Conservation (phyloP, 53 echinoderm and acorn worm species). For the Arbacia lixula region DNA sequence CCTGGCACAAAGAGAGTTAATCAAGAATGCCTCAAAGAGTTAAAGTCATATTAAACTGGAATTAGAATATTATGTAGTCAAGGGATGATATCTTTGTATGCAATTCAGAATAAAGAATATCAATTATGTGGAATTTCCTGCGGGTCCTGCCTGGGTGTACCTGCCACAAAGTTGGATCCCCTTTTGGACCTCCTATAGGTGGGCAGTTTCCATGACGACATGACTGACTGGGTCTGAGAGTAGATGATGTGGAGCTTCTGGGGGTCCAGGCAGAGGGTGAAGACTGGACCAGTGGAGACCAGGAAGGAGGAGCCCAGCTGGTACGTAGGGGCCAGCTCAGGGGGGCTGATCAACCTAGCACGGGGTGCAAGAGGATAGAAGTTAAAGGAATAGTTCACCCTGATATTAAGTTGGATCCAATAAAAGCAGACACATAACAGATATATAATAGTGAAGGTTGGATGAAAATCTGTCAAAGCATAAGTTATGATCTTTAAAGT, state of each 20-base stretch:
- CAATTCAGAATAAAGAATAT: no score
- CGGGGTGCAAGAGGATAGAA: neutral
- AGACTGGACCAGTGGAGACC: conserved; percentile 69
- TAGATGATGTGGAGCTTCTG: conserved; percentile 79
- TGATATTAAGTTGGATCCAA: no score
- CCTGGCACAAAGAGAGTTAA: no score
- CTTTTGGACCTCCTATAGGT: conserved; percentile 81
- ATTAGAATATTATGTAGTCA: no score
- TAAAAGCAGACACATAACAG: no score
- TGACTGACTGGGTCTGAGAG: conserved; percentile 77
- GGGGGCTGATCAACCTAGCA: conserved; percentile 39
- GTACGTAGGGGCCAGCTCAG: conserved; percentile 36
- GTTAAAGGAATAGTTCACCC: no score
- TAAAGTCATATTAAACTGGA: no score
- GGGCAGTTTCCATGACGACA: conserved; percentile 87
- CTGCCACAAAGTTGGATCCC: conserved; percentile 95
- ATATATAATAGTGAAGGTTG: neutral
- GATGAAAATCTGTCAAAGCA: neutral
- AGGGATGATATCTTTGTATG: no score
- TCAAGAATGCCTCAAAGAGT: no score
- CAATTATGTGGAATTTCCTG: no score
- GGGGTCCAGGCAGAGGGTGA: conserved; percentile 83
- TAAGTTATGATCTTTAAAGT: neutral
- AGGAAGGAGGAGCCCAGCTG: conserved; percentile 50
- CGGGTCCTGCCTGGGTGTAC: no score